A percentile compares a stretch with the other conserved stretches of the same genome.
Evolutionary conservation across 2,113 vertebrate genomes (phyloP).

Genomic region (Nyctereutes procyonoides): DNA sequence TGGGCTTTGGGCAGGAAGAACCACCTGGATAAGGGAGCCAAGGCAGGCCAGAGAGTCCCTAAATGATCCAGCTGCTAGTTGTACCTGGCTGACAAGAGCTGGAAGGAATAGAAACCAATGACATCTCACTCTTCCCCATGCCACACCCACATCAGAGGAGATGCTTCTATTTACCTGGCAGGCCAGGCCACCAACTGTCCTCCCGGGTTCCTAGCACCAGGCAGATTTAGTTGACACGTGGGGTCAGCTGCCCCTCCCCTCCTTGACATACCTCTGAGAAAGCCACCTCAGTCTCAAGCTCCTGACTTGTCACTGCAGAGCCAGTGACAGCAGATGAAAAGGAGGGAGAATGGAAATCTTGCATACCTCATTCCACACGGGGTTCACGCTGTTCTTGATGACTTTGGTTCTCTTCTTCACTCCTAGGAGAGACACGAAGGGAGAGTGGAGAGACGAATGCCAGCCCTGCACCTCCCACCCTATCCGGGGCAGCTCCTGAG

Average conservation of each 20-base stretch:
- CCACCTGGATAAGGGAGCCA: not conserved
- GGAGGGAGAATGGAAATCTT: no score
- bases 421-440: conserved; percentile 84
- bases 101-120: not conserved
- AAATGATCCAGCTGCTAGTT: not conserved
- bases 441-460: not conserved
- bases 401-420: conserved; percentile 98
- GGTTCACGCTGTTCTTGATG: conserved; percentile 96
- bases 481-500: not conserved
- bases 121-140: not conserved
- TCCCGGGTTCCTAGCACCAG: not conserved
- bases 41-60: not conserved
- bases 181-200: not conserved
- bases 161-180: not conserved
- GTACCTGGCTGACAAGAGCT: not conserved
- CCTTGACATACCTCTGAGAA: not conserved
- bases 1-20: not conserved
- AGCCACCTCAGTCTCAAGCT: not conserved
- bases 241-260: not conserved
- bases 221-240: not conserved
- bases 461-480: not conserved
- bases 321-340: not conserved
- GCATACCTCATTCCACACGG: conserved; percentile 98
- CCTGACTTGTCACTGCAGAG: not conserved
- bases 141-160: accelerated